Evolutionary conservation across 2,888 invertebrate genomes (phyloP).

Genomic region (Caenorhabditis zanzibari): DNA sequence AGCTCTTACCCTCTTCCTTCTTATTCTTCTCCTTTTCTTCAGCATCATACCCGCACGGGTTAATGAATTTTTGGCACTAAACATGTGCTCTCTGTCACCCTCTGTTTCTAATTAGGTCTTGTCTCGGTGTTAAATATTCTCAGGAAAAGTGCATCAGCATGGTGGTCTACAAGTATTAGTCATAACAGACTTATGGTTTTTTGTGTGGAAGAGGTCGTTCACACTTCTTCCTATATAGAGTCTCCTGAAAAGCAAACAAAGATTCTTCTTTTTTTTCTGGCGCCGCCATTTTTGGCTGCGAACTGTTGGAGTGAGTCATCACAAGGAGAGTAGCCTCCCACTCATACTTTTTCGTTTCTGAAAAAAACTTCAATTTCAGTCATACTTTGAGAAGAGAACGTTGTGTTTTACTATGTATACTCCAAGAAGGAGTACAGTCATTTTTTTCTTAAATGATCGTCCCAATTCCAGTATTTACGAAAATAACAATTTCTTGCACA

Average conservation of each 20-base stretch:
- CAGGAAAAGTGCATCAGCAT: slow-evolving; percentile 15
- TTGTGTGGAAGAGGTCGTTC: slow-evolving; percentile 16
- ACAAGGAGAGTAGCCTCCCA: slow-evolving; percentile 34
- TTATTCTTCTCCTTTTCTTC: slow-evolving; percentile 10
- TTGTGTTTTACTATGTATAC: too few species aligned
- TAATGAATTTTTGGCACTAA: slow-evolving; percentile 65
- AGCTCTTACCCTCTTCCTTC: slow-evolving; percentile 14
- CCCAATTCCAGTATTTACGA: too few species aligned
- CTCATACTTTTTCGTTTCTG: slow-evolving; percentile 25
- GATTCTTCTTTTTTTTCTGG: slow-evolving; percentile 43
- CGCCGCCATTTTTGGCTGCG: slow-evolving; percentile 52
- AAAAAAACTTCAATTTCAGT: slow-evolving; percentile 20
- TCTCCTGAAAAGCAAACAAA: slow-evolving; percentile 62
- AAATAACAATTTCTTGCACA: too few species aligned
- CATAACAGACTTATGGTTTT: slow-evolving; percentile 31
- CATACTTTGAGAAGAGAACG: too few species aligned
- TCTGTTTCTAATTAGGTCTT: slow-evolving; percentile 51
- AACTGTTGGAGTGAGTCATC: slow-evolving; percentile 49
- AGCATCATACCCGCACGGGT: slow-evolving; percentile 46
- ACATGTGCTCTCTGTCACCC: slow-evolving; percentile 50
- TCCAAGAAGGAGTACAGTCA: too few species aligned
- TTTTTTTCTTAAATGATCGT: too few species aligned
- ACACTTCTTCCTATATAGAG: slow-evolving; percentile 15
- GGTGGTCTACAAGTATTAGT: slow-evolving; percentile 6
- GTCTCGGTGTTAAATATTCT: slow-evolving; percentile 19